Evolutionary conservation across 2,113 vertebrate genomes (phyloP).

Genomic region (Prionailurus bengalensis): DNA sequence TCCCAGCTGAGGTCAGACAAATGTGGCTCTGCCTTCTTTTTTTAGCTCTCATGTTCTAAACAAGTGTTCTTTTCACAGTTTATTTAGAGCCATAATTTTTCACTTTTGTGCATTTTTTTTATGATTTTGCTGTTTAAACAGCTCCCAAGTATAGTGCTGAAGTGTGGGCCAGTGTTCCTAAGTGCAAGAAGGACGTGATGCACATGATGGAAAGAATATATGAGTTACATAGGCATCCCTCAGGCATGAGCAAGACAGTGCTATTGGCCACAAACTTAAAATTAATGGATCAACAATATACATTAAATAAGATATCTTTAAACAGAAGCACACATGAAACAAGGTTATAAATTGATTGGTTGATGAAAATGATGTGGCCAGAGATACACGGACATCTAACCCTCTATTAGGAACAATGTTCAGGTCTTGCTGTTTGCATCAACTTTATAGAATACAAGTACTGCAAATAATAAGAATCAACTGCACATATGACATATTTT

Average conservation of each 20-base stretch:
- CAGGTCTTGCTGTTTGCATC: neutral
- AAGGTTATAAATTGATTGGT: neutral
- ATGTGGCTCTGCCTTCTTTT: neutral
- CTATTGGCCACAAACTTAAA: neutral
- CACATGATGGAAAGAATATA: neutral
- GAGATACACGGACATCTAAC: neutral
- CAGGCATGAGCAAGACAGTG: neutral
- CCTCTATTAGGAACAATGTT: neutral
- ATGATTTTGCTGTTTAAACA: neutral
- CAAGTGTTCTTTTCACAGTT: neutral
- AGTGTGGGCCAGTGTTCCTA: neutral
- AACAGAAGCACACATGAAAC: neutral
- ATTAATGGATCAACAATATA: neutral
- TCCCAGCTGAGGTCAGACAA: neutral
- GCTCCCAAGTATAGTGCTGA: neutral
- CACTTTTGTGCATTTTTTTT: neutral
- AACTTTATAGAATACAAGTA: neutral
- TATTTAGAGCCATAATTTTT: neutral
- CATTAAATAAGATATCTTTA: neutral
- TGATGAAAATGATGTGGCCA: neutral
- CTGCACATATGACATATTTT: neutral
- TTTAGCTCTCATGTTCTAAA: neutral
- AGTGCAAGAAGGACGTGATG: neutral
- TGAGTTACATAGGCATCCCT: neutral
- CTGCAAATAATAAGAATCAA: neutral